phyloP scores from a whole-genome alignment of 2,797 vertebrate species.

The Parambassis ranga region DNA sequence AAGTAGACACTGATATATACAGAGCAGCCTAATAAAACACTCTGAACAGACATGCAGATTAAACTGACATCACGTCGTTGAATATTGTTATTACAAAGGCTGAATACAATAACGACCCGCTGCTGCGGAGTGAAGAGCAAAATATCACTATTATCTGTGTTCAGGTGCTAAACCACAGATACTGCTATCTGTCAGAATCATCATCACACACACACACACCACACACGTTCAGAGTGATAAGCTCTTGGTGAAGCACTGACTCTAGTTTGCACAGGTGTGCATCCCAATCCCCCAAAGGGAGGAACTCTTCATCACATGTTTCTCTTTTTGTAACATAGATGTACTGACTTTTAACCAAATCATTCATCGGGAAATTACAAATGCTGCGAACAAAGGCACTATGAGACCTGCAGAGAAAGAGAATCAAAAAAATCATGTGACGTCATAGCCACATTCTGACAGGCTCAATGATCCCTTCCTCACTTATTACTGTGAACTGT shows the following conservation, averaged over 20 bases:
- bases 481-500: no score
- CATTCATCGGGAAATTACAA: no score
- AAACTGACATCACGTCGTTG: not conserved
- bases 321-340: no score
- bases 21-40: not conserved
- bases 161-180: constrained; percentile 57
- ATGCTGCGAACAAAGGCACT: no score
- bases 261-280: constrained; percentile 42
- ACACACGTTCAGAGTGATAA: constrained; percentile 18
- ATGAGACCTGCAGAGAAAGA: no score
- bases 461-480: no score
- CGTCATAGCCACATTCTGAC: no score
- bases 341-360: constrained; percentile 1
- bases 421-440: no score
- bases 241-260: constrained; percentile 22
- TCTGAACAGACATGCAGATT: not conserved
- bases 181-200: constrained; percentile 29
- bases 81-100: constrained; percentile 22
- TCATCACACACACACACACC: not conserved
- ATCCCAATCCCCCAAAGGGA: constrained; percentile 6
- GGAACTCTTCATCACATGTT: not conserved
- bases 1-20: not conserved
- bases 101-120: constrained; percentile 28
- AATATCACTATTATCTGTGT: constrained; percentile 28
- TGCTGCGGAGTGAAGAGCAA: constrained; percentile 19